A percentile compares a stretch with the other conserved stretches of the same genome.
phyloP scores from a whole-genome alignment of 1,140 invertebrate genomes.

The Bombus impatiens region DNA sequence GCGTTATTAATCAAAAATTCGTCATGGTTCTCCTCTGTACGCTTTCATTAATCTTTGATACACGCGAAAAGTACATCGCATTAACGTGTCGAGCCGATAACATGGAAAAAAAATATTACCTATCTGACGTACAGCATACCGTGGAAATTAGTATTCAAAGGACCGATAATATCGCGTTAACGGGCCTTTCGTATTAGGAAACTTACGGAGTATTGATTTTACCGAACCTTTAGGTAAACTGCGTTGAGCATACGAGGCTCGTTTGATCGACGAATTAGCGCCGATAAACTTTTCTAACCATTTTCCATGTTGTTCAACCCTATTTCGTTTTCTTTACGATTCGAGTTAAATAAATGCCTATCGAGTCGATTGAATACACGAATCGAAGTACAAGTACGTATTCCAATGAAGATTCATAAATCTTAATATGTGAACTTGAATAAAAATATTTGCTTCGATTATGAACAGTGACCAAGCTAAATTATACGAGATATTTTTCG shows the following conservation, averaged over 20 bases:
- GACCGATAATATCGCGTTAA: constrained; percentile 45
- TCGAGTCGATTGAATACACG: background rate
- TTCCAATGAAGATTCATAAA: background rate
- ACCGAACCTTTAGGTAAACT: constrained; percentile 34
- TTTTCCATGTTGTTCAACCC: background rate
- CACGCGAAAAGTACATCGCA: constrained; percentile 27
- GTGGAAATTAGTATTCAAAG: constrained; percentile 53
- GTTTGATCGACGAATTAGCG: constrained; percentile 43
- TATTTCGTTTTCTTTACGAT: background rate
- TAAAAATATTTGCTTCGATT: background rate
- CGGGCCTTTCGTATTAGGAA: constrained; percentile 40
- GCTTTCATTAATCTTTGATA: constrained; percentile 47
- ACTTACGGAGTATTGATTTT: constrained; percentile 53
- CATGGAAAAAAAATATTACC: constrained; percentile 23
- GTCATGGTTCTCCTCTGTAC: constrained; percentile 18
- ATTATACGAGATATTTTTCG: background rate
- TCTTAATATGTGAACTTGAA: background rate
- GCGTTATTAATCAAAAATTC: constrained; percentile 45
- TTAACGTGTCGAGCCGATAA: constrained; percentile 6
- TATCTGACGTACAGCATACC: constrained; percentile 9
- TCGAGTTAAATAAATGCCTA: background rate
- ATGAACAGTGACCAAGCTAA: background rate
- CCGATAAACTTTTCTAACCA: constrained; percentile 31
- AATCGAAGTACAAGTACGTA: background rate
- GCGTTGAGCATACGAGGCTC: constrained; percentile 14